These are phyloP conservation scores for Ianthella basta DNA, from an alignment of 37 sponge, comb jelly and placozoan species.

Conservation along the genomic window DNA sequence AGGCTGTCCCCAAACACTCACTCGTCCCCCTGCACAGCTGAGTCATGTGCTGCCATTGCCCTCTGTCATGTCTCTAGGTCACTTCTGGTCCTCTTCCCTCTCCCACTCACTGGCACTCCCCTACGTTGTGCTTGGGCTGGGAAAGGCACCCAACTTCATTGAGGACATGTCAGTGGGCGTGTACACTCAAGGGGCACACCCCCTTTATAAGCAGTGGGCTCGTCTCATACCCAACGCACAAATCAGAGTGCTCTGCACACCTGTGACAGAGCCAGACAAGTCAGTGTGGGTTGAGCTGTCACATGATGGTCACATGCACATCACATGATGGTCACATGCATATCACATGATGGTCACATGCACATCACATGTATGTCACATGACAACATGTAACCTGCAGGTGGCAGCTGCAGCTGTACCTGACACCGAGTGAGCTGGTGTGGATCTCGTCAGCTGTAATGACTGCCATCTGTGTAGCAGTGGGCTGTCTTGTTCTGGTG, in stretches of 20 bases:
- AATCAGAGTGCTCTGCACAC: neutral
- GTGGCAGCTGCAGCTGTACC: neutral
- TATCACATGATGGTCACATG: too few species aligned
- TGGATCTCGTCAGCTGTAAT: conserved; percentile 4
- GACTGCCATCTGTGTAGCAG: neutral
- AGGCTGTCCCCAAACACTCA: too few species aligned
- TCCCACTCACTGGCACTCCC: neutral
- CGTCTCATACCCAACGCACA: neutral
- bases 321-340: neutral
- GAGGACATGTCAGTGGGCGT: neutral
- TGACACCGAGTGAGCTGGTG: neutral
- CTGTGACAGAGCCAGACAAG: neutral
- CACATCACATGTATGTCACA: too few species aligned
- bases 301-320: too few species aligned
- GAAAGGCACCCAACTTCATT: neutral
- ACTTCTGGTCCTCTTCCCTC: neutral
- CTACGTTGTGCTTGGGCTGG: neutral
- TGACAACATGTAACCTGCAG: neutral
- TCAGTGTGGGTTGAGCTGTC: too few species aligned
- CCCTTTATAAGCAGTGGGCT: neutral
- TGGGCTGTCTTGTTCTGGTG: neutral
- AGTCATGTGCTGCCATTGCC: neutral
- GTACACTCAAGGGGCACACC: neutral
- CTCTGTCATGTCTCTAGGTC: neutral
- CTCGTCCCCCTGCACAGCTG: too few species aligned